A percentile compares a stretch with the other conserved stretches of the same genome.
Evolutionary conservation across 2,113 vertebrate species (phyloP).

Genomic region (Ophthalmolycus amberensis): DNA sequence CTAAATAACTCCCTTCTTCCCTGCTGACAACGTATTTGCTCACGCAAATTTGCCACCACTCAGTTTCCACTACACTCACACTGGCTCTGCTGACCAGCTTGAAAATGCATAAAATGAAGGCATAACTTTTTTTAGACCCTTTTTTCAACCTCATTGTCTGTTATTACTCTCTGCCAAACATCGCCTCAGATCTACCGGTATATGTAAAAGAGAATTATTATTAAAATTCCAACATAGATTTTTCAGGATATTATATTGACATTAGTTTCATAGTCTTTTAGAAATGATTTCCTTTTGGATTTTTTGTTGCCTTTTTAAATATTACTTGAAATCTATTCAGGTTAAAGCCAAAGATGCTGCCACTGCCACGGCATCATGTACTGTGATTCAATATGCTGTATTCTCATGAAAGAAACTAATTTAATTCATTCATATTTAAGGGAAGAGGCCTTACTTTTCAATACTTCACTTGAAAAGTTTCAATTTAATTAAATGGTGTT

Average conservation of each 20-base stretch:
- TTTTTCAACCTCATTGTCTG: not conserved
- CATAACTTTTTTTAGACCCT: not conserved
- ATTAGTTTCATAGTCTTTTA: not conserved
- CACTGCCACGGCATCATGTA: not conserved
- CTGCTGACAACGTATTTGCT: no score
- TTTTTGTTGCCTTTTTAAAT: not conserved
- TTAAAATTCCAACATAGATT: not conserved
- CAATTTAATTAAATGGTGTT: slow-evolving; percentile 19
- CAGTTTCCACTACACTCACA: no score
- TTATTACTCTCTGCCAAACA: not conserved
- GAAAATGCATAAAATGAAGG: not conserved
- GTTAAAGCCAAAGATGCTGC: slow-evolving; percentile 17
- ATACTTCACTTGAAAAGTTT: not conserved
- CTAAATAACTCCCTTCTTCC: no score
- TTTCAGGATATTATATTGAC: not conserved
- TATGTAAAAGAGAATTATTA: not conserved
- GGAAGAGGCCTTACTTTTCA: not conserved
- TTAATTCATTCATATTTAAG: not conserved
- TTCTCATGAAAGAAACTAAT: slow-evolving; percentile 15
- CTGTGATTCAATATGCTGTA: slow-evolving; percentile 19
- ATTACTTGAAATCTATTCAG: slow-evolving; percentile 35
- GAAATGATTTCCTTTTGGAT: not conserved
- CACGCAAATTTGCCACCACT: no score
- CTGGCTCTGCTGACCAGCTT: no score
- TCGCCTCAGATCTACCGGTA: not conserved